phyloP scores from a whole-genome alignment of 2,797 vertebrate genomes.

The Siniperca scherzeri region DNA sequence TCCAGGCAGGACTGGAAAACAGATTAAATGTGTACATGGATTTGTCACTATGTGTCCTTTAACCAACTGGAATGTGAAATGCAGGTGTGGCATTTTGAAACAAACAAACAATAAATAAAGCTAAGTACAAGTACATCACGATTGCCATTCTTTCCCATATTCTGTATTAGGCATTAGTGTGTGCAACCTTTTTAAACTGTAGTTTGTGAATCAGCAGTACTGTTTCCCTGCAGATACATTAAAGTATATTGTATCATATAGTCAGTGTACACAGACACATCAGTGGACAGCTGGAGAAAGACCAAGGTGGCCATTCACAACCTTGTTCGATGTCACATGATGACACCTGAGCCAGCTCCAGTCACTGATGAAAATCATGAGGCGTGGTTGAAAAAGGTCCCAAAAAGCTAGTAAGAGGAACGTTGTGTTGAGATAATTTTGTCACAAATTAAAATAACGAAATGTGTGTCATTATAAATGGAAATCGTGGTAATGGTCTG shows the following conservation, averaged over 20 bases:
- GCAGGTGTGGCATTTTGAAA: not conserved
- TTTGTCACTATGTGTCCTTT: conserved; percentile 16
- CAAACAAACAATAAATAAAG: not conserved
- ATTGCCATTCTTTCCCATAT: no score
- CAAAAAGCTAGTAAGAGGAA: no score
- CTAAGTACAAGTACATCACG: not conserved
- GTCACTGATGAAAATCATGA: not conserved
- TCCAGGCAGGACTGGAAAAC: not conserved
- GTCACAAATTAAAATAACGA: not conserved
- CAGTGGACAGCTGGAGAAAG: not conserved
- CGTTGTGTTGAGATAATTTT: not conserved
- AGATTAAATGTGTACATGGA: conserved; percentile 4
- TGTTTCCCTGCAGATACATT: not conserved
- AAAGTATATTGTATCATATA: not conserved
- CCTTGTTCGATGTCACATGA: not conserved
- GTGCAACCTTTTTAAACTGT: not conserved
- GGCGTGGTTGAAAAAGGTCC: not conserved
- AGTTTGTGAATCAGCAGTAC: not conserved
- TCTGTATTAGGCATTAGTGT: not conserved
- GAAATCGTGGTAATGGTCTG: not conserved
- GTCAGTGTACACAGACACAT: no score
- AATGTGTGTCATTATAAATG: no score
- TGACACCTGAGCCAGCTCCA: not conserved
- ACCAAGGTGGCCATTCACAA: not conserved
- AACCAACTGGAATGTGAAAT: conserved; percentile 2